Evolutionary conservation across 2,113 vertebrate genomes (phyloP).

Genomic region (Alethe diademata): DNA sequence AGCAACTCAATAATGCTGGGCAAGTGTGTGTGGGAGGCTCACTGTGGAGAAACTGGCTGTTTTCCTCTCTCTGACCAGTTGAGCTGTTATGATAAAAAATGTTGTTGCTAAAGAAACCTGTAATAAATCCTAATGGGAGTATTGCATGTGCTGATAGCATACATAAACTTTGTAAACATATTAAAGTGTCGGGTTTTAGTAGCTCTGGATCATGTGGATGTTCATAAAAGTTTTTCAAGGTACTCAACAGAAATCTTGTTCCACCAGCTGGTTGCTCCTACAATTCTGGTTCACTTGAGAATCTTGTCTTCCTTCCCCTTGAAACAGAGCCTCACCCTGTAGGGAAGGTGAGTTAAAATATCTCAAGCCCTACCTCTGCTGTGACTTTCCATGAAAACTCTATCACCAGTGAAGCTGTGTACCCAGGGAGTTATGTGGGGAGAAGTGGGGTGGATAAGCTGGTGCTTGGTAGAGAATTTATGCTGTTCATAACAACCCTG

Average conservation of each 20-base stretch:
- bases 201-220: not conserved
- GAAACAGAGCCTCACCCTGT: not conserved
- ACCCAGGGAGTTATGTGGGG: not conserved
- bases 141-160: slow-evolving; percentile 56
- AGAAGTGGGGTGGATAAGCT: not conserved
- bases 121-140: slow-evolving; percentile 60
- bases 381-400: not conserved
- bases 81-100: slow-evolving; percentile 68
- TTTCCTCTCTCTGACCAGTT: slow-evolving; percentile 44
- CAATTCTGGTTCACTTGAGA: not conserved
- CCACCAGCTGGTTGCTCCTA: not conserved
- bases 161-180: slow-evolving; percentile 56
- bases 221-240: not conserved
- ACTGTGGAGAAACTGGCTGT: slow-evolving; percentile 27
- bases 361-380: not conserved
- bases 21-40: slow-evolving; percentile 38
- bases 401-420: not conserved
- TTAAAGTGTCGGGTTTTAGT: slow-evolving; percentile 52
- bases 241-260: not conserved
- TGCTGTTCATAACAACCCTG: not conserved
- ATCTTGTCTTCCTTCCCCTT: not conserved
- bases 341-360: not conserved
- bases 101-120: slow-evolving; percentile 65
- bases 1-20: slow-evolving; percentile 16
- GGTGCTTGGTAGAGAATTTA: not conserved